Conservation (phyloP, 2,113 vertebrate species). For the Chunga burmeisteri region DNA sequence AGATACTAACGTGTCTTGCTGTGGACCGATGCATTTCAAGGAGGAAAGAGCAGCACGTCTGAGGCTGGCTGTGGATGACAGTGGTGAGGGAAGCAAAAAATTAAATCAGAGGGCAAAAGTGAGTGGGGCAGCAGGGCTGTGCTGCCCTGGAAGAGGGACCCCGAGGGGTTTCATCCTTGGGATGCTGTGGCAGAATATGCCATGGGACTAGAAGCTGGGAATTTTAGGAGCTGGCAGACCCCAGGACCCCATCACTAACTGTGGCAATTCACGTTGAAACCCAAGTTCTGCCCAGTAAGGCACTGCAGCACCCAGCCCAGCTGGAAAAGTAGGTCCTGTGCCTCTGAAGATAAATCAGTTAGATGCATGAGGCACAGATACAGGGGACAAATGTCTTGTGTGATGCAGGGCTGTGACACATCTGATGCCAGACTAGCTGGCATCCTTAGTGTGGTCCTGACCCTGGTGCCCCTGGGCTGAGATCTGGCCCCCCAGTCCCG, state of each 20-base stretch:
- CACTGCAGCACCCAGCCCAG: not conserved
- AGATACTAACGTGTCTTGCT: not conserved
- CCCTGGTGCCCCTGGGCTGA: not conserved
- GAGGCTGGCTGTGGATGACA: not conserved
- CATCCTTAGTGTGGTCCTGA: not conserved
- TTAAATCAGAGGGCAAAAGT: not conserved
- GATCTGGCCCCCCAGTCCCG: fast-evolving
- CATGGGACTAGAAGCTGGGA: not conserved
- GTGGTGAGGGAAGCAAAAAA: not conserved
- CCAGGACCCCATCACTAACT: not conserved
- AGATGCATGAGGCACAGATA: not conserved
- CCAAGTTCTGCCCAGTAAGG: not conserved
- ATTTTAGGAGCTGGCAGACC: not conserved
- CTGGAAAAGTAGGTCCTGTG: not conserved
- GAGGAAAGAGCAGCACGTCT: not conserved
- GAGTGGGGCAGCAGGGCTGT: not conserved
- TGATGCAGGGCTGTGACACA: not conserved
- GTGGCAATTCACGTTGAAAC: not conserved
- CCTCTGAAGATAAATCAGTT: not conserved
- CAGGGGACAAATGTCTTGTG: not conserved
- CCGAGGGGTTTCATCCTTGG: not conserved
- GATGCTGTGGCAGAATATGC: not conserved
- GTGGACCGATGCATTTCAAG: not conserved
- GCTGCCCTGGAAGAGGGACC: not conserved
- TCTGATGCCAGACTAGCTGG: not conserved